phyloP scores from a whole-genome alignment of 92 coral and sea anemone species.

The Micromussa lordhowensis region DNA sequence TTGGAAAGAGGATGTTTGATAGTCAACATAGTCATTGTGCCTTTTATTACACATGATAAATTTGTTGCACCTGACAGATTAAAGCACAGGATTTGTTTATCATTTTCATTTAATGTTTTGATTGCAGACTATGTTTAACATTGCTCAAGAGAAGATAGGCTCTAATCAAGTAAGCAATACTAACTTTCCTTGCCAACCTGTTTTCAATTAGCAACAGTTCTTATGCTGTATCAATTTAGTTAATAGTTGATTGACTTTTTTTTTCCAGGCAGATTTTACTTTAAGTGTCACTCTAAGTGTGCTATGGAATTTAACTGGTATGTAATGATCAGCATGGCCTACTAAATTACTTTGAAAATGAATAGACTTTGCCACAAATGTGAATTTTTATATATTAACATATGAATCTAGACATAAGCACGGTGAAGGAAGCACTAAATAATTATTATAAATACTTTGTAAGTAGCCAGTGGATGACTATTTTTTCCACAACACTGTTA shows the following conservation, averaged over 20 bases:
- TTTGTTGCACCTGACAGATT: neutral
- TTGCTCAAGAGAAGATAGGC: constrained; percentile 52
- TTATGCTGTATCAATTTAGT: neutral
- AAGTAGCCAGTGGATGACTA: too few species aligned
- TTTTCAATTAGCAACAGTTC: neutral
- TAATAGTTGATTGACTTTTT: neutral
- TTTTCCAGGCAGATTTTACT: constrained; percentile 49
- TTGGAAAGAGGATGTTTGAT: too few species aligned
- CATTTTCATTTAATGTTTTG: neutral
- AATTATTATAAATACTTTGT: too few species aligned
- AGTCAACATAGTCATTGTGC: too few species aligned
- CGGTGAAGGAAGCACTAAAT: too few species aligned
- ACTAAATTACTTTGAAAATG: neutral
- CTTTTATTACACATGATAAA: too few species aligned
- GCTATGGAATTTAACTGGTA: constrained; percentile 85
- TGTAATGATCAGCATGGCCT: neutral
- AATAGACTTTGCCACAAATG: neutral
- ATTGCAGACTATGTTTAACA: constrained; percentile 47
- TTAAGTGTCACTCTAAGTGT: constrained; percentile 70
- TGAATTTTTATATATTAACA: neutral
- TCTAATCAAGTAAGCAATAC: constrained; percentile 1
- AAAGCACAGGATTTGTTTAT: neutral
- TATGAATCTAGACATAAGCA: too few species aligned
- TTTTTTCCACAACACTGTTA: too few species aligned
- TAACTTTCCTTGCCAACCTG: neutral